Evolutionary conservation across 2,888 invertebrate species (phyloP), one percentile per base, ranked within the genome.

Genomic region (Sarcophaga caerulescens): DNA sequence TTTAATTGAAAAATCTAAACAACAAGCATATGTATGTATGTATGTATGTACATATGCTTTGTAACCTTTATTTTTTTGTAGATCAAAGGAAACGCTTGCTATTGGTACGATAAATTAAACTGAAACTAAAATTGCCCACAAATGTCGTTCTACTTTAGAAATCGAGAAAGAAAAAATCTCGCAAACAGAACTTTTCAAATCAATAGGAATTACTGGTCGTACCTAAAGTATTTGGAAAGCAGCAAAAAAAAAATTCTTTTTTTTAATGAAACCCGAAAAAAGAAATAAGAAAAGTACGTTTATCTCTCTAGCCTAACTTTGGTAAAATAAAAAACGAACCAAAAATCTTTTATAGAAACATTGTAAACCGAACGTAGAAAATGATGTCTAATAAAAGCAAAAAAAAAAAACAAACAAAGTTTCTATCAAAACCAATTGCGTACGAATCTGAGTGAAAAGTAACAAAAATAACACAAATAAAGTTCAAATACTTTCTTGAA

Each of bases 401-500:
- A 69, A 11, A 79, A 81, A 74, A 65, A 75, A 81, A 1, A n/a
- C n/a, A n/a, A n/a, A n/a, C n/a, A n/a, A 8, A 59, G 19, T 57
- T 65, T 8, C 35, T 35, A 8, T 8, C 11, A 44, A 77, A 73
- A 68, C 62, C 68, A 62, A 84, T 71, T 87, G 84, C 87, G 87
- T 85, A 77, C 71, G 60, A 71, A 79, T 81, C 25, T 65, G 75
- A 81, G 35, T 35, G 60, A 57, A 65, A 17, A 4, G 19, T 57
- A n/a, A 74, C 59, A 62, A n/a, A 68, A 77, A 77, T 70, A 52
- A 52, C 17, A 65, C 59, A 77, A 79, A 73, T 77, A 83, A 77
- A 83, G 81, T 84, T 87, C 79, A 77, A 85, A 87, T 87, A 77
- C 81, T 81, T 87, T 75, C 47, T 44, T 74, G 23, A 75, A 81